Evolutionary conservation across 1,140 invertebrate genomes (phyloP).

Genomic region (Cherax quadricarinatus): DNA sequence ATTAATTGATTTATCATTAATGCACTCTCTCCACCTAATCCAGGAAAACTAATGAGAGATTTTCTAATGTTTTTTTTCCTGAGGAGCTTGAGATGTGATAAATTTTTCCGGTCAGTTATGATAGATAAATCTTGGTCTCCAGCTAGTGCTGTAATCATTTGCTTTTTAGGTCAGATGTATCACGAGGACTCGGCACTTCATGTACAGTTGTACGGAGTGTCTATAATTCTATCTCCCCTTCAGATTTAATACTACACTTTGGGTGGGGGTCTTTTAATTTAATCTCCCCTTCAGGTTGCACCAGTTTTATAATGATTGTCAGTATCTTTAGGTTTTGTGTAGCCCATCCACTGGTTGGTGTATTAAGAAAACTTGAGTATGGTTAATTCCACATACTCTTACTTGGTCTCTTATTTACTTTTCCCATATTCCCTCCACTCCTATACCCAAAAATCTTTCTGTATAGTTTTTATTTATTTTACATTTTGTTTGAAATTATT

Average conservation of each 20-base stretch:
- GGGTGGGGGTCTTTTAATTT: background rate
- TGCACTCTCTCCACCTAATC: conserved; percentile 67
- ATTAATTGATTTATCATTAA: conserved; percentile 46
- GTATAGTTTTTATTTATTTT: background rate
- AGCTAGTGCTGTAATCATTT: conserved; percentile 52
- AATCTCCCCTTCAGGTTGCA: background rate
- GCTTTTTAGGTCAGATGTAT: conserved; percentile 53
- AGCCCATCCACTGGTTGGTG: background rate
- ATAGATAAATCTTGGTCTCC: conserved; percentile 24
- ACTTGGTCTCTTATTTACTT: background rate
- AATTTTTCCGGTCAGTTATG: conserved; percentile 12
- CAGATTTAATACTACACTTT: conserved; percentile 30
- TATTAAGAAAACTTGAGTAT: background rate
- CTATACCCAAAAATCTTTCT: background rate
- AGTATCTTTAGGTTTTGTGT: background rate
- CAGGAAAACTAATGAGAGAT: conserved; percentile 64
- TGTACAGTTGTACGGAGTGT: conserved; percentile 34
- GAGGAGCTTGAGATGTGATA: background rate
- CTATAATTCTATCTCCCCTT: conserved; percentile 37
- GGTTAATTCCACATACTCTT: background rate
- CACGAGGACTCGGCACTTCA: conserved; percentile 5
- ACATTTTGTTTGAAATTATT: background rate
- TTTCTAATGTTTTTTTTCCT: conserved; percentile 17
- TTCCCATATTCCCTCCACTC: background rate
- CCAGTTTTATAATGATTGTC: conserved; percentile 2